These are phyloP conservation scores for Lasioglossum pauxillum DNA, from an alignment of 2,888 invertebrate species.

Conservation along the genomic window DNA sequence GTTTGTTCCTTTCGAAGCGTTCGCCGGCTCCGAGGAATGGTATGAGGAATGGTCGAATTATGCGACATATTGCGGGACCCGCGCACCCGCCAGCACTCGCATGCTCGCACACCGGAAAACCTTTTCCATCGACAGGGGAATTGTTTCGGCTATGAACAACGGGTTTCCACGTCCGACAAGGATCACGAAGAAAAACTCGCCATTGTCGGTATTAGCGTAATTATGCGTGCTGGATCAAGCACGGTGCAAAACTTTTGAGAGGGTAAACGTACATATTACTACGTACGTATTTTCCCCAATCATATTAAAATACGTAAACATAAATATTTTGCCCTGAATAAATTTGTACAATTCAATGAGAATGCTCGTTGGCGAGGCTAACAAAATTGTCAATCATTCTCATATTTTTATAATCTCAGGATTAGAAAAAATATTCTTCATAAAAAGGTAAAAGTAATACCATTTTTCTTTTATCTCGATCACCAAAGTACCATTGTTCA, in stretches of 20 bases:
- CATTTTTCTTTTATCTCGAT: too few species aligned
- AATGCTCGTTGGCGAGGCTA: too few species aligned
- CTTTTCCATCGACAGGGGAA: slow-evolving; percentile 62
- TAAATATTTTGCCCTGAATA: too few species aligned
- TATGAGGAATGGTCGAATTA: slow-evolving; percentile 79
- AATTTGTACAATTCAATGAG: too few species aligned
- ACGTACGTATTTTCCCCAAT: too few species aligned
- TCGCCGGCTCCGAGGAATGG: slow-evolving; percentile 44
- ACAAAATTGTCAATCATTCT: too few species aligned
- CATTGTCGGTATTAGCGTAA: slow-evolving; percentile 30
- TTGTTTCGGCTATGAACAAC: slow-evolving; percentile 57
- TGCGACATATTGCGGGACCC: slow-evolving; percentile 77
- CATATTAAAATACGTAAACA: too few species aligned
- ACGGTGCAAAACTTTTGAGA: background rate
- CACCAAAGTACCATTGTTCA: too few species aligned
- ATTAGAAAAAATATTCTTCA: too few species aligned
- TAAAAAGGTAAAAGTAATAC: too few species aligned
- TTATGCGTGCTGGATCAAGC: slow-evolving; percentile 8
- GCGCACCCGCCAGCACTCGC: slow-evolving; percentile 31
- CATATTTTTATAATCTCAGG: too few species aligned
- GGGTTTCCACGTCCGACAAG: background rate
- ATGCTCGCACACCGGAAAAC: slow-evolving; percentile 57
- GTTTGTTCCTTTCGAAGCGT: slow-evolving; percentile 63
- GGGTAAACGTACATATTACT: too few species aligned
- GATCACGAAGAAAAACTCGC: background rate